These are phyloP conservation scores for Lomographa bimaculata DNA, from an alignment of 2,888 invertebrate species.

Conservation along the genomic window DNA sequence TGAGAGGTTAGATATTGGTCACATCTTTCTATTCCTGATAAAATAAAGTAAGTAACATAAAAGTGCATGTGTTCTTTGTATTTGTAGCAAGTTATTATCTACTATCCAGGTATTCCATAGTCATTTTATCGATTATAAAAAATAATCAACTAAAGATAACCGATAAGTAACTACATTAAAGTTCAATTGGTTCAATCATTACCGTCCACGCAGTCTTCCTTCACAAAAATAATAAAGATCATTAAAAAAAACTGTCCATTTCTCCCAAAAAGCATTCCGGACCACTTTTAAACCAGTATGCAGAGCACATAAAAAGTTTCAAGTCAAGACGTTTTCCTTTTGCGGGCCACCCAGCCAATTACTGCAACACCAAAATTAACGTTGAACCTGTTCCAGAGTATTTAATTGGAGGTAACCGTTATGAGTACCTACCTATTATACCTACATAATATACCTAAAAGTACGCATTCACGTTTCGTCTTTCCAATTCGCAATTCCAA, in stretches of 20 bases:
- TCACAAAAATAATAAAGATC: not conserved
- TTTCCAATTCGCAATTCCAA: conserved; percentile 61
- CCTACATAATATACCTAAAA: conserved; percentile 9
- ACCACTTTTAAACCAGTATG: conserved; percentile 6
- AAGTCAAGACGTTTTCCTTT: conserved; percentile 14
- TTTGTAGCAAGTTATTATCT: no score
- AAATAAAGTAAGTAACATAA: no score
- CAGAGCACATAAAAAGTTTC: conserved; percentile 1
- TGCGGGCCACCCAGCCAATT: conserved; percentile 27
- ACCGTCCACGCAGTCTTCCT: no score
- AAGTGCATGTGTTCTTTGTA: no score
- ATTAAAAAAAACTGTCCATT: conserved; percentile 10
- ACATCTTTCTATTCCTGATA: no score
- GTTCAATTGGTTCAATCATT: conserved; percentile 2
- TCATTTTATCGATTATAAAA: no score
- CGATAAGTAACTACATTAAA: no score
- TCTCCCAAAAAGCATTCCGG: conserved; percentile 12
- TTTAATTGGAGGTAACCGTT: conserved; percentile 36
- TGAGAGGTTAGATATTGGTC: no score
- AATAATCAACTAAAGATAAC: no score
- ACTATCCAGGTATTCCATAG: no score
- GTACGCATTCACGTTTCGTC: conserved; percentile 16
- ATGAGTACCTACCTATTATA: conserved; percentile 21
- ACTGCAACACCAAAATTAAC: conserved; percentile 31
- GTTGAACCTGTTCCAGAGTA: conserved; percentile 30